Evolutionary conservation across 2,113 vertebrate species (phyloP).

Genomic region (Cyprinodon brontotheroides): DNA sequence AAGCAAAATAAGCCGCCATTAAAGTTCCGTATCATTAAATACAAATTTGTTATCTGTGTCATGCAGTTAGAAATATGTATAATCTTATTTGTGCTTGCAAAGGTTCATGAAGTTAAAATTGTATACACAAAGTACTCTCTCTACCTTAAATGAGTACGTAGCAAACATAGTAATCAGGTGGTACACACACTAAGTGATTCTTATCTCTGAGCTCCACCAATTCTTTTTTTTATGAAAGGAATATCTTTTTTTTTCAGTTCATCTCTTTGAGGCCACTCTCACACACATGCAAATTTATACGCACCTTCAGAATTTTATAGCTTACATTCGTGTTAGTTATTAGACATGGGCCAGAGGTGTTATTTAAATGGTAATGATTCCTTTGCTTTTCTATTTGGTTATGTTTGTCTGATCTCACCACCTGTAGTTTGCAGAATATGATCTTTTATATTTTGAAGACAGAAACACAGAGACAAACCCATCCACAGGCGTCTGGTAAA

Average conservation of each 20-base stretch:
- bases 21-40: not conserved
- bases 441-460: conserved; percentile 47
- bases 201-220: conserved; percentile 1
- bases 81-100: not conserved
- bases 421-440: conserved; percentile 71
- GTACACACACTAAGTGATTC: not conserved
- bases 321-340: conserved; percentile 54
- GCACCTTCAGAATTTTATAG: conserved; percentile 11
- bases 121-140: not conserved
- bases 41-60: not conserved
- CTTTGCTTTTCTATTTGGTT: conserved; percentile 69
- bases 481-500: conserved; percentile 19
- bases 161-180: not conserved
- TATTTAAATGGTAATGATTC: conserved; percentile 82
- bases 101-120: not conserved
- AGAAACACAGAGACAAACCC: conserved; percentile 15
- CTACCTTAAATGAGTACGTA: not conserved
- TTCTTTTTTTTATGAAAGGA: conserved; percentile 9
- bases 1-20: not conserved
- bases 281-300: conserved; percentile 16
- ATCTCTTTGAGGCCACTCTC: conserved; percentile 10
- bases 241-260: not conserved
- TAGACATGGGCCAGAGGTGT: conserved; percentile 54
- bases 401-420: conserved; percentile 66
- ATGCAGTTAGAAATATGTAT: not conserved